phyloP scores from a whole-genome alignment of 2,113 vertebrate genomes.

The Triplophysa tibetana region DNA sequence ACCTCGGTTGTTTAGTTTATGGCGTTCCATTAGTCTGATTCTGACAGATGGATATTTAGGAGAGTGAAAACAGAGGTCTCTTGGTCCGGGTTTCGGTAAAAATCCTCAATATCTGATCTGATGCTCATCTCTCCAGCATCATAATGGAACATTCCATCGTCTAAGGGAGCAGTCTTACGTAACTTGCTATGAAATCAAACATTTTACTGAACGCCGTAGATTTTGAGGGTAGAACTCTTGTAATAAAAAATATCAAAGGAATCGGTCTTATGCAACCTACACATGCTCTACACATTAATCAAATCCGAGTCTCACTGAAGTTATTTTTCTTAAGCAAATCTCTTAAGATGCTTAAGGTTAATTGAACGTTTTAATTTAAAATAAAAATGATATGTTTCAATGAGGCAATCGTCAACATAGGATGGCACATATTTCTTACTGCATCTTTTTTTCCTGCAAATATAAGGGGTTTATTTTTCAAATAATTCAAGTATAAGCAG shows the following conservation, averaged over 20 bases:
- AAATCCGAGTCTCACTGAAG: too few species aligned
- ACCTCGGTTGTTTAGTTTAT: background rate
- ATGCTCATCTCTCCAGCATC: slow-evolving; percentile 7
- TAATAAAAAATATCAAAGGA: slow-evolving; percentile 12
- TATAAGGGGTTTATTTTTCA: too few species aligned
- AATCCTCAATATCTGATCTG: background rate
- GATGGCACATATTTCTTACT: too few species aligned
- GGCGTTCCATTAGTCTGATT: background rate
- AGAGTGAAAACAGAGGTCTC: background rate
- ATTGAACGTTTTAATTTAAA: background rate
- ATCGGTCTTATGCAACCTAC: too few species aligned
- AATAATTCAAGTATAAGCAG: background rate
- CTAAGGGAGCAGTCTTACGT: background rate
- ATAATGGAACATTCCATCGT: slow-evolving; percentile 45
- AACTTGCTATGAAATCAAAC: slow-evolving; percentile 9
- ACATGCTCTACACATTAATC: too few species aligned
- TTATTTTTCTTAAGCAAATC: background rate
- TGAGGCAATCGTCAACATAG: too few species aligned
- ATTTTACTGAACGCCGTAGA: slow-evolving; percentile 6
- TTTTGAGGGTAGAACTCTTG: slow-evolving; percentile 2
- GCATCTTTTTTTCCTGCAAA: too few species aligned
- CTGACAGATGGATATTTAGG: background rate
- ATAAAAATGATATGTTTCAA: background rate
- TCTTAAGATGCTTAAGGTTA: background rate
- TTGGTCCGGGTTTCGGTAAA: background rate